A percentile compares a stretch with the other conserved stretches of the same genome.
phyloP scores from a whole-genome alignment of 2,113 vertebrate genomes.

The Bufo bufo region DNA sequence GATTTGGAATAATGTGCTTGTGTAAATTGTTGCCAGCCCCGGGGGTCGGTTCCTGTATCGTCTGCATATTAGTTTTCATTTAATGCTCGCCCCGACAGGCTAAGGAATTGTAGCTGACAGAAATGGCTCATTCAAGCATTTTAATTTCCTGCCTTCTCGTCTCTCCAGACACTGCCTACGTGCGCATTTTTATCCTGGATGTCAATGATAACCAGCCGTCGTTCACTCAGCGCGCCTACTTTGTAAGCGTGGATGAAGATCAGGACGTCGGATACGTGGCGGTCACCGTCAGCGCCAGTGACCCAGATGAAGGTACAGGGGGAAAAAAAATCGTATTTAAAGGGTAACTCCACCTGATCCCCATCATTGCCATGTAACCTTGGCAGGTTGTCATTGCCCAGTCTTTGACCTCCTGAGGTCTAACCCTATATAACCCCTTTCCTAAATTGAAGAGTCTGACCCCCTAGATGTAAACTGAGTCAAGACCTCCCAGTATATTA shows the following conservation, averaged over 20 bases:
- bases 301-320: constrained; percentile 84
- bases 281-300: constrained; percentile 80
- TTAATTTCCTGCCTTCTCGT: constrained; percentile 65
- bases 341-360: not conserved
- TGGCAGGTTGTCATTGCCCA: not conserved
- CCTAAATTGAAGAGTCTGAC: not conserved
- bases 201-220: constrained; percentile 88
- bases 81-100: constrained; percentile 64
- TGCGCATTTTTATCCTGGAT: constrained; percentile 80
- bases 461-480: not conserved
- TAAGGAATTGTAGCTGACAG: constrained; percentile 71
- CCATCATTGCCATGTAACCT: not conserved
- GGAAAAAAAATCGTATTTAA: not conserved
- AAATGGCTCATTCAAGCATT: constrained; percentile 68
- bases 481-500: too few species aligned
- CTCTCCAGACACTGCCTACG: constrained; percentile 80
- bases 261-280: constrained; percentile 81
- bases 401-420: not conserved
- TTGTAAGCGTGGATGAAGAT: constrained; percentile 82
- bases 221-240: constrained; percentile 77
- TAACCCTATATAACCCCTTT: not conserved
- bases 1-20: constrained; percentile 64
- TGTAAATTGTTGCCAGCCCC: constrained; percentile 65
- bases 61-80: constrained; percentile 72
- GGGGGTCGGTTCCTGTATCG: constrained; percentile 66